phyloP scores from a whole-genome alignment of 2,888 invertebrate genomes.

The Melanotus villosus region DNA sequence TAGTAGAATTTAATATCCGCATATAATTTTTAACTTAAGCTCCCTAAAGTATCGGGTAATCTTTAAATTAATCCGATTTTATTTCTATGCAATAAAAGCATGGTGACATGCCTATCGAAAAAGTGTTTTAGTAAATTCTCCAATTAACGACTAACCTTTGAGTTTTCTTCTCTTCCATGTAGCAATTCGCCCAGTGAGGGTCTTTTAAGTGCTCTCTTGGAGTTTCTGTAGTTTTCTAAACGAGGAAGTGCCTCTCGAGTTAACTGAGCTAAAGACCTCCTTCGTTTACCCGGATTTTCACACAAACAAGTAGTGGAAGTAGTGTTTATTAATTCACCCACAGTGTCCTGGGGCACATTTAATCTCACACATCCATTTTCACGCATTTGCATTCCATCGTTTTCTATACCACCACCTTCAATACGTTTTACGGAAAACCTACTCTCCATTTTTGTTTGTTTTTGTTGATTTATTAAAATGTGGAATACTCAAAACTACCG shows the following conservation, averaged over 20 bases:
- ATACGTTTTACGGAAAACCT: conserved; percentile 53
- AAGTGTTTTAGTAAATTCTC: no score
- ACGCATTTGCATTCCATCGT: conserved; percentile 61
- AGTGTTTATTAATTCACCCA: conserved; percentile 52
- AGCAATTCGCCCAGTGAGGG: conserved; percentile 88
- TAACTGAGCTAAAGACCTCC: conserved; percentile 76
- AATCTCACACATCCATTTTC: conserved; percentile 55
- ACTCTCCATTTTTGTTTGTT: conserved; percentile 56
- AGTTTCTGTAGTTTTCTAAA: conserved; percentile 86
- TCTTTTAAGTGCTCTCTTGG: conserved; percentile 82
- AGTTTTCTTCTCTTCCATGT: conserved; percentile 77
- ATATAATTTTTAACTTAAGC: no score
- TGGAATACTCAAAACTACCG: conserved; percentile 1
- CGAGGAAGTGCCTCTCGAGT: conserved; percentile 86
- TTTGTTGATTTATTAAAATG: no score
- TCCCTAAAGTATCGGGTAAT: no score
- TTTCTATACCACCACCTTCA: conserved; percentile 57
- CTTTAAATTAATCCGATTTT: no score
- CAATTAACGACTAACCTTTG: conserved; percentile 69
- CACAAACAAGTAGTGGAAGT: conserved; percentile 57
- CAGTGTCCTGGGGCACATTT: conserved; percentile 47
- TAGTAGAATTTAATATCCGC: no score
- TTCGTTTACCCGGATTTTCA: conserved; percentile 62
- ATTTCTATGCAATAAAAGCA: no score
- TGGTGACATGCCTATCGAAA: no score